A percentile compares a stretch with the other conserved stretches of the same genome.
These are phyloP conservation scores for Akabosia matsudoensis DNA, from an alignment of 1,140 invertebrate species.

Conservation along the genomic window DNA sequence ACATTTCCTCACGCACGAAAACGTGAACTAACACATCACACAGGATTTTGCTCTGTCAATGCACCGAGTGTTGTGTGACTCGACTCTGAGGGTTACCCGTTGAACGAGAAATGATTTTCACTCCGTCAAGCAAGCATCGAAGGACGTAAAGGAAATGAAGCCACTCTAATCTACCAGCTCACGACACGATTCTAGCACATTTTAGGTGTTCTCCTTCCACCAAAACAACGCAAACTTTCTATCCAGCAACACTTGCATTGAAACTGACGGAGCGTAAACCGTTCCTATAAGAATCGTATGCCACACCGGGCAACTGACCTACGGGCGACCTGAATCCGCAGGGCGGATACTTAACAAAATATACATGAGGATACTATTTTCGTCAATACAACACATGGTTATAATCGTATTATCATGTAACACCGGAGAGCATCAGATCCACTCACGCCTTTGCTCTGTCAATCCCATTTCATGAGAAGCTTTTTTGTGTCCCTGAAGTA, in stretches of 20 bases:
- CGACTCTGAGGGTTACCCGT: neutral
- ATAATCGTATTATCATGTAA: neutral
- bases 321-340: slow-evolving; percentile 1
- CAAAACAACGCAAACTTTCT: no score
- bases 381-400: neutral
- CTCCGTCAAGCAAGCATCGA: neutral
- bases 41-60: neutral
- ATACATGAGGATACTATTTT: neutral
- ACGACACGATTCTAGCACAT: neutral
- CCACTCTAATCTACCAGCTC: neutral
- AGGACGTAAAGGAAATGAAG: neutral
- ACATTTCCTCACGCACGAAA: no score
- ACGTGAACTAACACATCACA: neutral
- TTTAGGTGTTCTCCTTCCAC: neutral
- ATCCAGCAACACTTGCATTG: neutral
- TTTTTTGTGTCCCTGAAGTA: neutral
- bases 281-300: neutral
- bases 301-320: neutral
- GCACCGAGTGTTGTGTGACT: neutral
- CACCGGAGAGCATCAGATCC: neutral
- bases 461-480: neutral
- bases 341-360: neutral
- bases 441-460: neutral
- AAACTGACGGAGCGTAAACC: neutral
- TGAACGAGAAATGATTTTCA: neutral